Base-by-base conservation (phyloP, 2,797 vertebrate species). In the Pitangus sulphuratus region DNA sequence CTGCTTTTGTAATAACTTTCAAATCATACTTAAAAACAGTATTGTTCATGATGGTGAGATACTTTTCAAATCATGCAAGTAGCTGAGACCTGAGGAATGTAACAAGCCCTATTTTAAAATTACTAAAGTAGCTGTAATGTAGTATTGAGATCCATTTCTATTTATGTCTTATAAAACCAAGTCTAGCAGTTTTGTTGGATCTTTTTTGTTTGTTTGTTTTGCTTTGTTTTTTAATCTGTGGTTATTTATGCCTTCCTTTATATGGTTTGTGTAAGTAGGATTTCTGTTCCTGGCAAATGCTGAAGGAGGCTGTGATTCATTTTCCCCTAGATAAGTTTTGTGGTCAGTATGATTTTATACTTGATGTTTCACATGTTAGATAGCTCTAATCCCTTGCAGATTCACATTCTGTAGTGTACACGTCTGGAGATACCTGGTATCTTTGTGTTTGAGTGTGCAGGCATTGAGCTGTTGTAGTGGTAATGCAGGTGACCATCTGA, bases 391-490 rank as follows among this genome's bases (percentile, higher is more conserved):
- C 8, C 6, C 16, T 80, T 76, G 18, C 33, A 19, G n/a, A 37
- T 77, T 37, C 17, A 17, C 1, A 2, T 53, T 47, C 30, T 31
- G 60, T 44, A 20, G 24, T 12, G 24, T 57, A 26, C 17, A 62
- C 56, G 50, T 66, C 62, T 85, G 47, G 45, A 62, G 64, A 58
- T 54, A 70, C 14, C 13, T 28, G 20, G 7, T 66, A 31, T 79
- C 68, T 60, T 31, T 24, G 9, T 45, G 26, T 68, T 74, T 35
- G 6, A 12, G 54, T 33, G 30, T 70, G 64, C 8, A 39, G 26
- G 20, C 33, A 1, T 35, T 65, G 35, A 39, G 19, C 45, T 47
- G 21, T 28, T 0, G 0, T 30, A 47, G n/a, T 21, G 15, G 28
- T 35, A 44, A 47, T 26, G 47, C 15, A 18, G 39, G 19, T 39